Evolutionary conservation across 2,888 invertebrate species (phyloP), one percentile per base, ranked within the genome.

Genomic region (Chloromyia formosa): DNA sequence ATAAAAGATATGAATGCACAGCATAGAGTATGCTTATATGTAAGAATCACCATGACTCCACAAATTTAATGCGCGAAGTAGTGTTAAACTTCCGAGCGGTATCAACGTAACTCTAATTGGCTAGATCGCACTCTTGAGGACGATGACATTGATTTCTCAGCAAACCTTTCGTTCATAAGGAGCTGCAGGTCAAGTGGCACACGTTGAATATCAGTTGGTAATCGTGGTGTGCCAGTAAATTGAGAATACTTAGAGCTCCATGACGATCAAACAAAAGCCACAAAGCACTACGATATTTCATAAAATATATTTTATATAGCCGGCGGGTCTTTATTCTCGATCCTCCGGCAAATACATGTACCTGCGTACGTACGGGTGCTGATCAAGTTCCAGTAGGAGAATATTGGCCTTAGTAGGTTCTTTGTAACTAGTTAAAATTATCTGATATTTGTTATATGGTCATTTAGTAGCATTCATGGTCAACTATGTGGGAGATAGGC

Each of bases 381-480:
- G 62, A 62, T 66, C 66, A 49, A 71, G 71, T 58, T 56, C 71
- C 58, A 45, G 22, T 35, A 35, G 68, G 23, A 23, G 22, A 22
- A 14, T 53, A 20, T 23, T 68, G 9, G 66, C 64, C 45, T 64
- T 45, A 42, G 64, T 42, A 27, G 64, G 18, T 68, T 68, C 53
- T 68, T 68, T 27, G 54, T 66, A 68, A 74, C 76, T 76, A 76
- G 76, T 76, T 76, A 76, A 76, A 75, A 76, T 76, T 76, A 76
- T 76, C 76, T 75, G 75, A 76, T 76, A 75, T 76, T 75, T 76
- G 76, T 76, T 76, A 69, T 76, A 76, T 75, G 76, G 76, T 76
- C 76, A 76, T 76, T 76, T 76, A 76, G 71, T 40, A 75, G 73
- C 27, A 74, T 73, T 66, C 69, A 74, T 74, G 76, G 73, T 66